Evolutionary conservation across 53 echinoderm and acorn worm genomes (phyloP), one percentile per base, ranked within the genome.

Genomic region (Echinometra lucunter): DNA sequence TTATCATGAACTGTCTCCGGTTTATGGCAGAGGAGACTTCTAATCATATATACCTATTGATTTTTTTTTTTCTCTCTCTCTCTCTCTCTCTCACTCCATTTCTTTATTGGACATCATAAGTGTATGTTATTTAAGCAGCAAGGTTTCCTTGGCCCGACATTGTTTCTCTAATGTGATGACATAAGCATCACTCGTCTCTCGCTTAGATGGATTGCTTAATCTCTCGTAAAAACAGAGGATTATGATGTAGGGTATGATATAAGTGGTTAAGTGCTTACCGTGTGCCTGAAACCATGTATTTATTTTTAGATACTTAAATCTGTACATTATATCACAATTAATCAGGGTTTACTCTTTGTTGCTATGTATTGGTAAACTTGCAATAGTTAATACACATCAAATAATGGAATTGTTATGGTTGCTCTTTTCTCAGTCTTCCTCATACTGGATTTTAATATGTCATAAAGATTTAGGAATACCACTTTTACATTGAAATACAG

Each of bases 11-110:
- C 49, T 49, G 49, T 85, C 85, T 85, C 49, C 49, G 49, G 27
- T 85, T 85, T 85, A 85, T 45, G 18, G 85, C 85, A 85, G 28
- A 85, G 85, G 23, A 85, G 49, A 49, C 85, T 28, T 85, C 85
- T 85, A 85, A 85, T 85, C 85, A 85, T 23, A 85, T 85, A n/a
- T 85, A 1, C 53, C 85, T 45, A 85, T 85, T 85, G 85, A 85
- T 85, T 85, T 85, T 85, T 63, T 53, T 56, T 10, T 11, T 44
- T 45, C 45, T 30, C 25, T 45, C 45, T 13, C 56, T 56, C 34
- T 37, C 44, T 37, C 81, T 81, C 82, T 44, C 82, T 81, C 82
- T 37, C 37, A 34, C 44, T 88, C 88, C 32, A 30, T 56, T 32
- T 88, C 88, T 88, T 49, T 88, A 30, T 53, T 56, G 88, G 78